Conservation (phyloP, 2,797 vertebrate genomes). For the Craterocephalus amniculus region DNA sequence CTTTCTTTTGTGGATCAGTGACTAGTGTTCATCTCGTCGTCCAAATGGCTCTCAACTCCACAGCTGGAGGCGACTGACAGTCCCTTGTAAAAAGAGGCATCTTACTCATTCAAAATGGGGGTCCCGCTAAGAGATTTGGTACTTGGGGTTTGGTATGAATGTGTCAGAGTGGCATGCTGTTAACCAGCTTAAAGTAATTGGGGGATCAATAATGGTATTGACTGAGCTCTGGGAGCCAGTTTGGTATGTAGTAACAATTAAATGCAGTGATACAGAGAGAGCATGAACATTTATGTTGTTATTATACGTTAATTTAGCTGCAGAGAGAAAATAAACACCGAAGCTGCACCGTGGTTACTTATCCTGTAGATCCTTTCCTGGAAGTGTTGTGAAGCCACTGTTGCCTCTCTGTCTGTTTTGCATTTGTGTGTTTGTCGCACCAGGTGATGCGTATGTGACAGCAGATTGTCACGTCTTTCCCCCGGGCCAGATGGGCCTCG, state of each 20-base stretch:
- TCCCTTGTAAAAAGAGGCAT: neutral
- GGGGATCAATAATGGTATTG: constrained; percentile 25
- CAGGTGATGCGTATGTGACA: constrained; percentile 57
- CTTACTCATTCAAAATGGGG: neutral
- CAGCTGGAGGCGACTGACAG: neutral
- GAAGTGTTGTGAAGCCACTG: constrained; percentile 10
- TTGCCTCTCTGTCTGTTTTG: constrained; percentile 6
- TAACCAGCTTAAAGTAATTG: constrained; percentile 44
- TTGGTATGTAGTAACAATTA: constrained; percentile 26
- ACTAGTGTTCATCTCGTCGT: neutral
- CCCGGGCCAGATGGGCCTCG: constrained; percentile 79
- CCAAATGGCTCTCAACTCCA: neutral
- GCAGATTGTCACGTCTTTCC: constrained; percentile 66
- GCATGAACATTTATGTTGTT: constrained; percentile 8
- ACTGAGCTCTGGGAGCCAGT: constrained; percentile 29
- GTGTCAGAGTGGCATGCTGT: constrained; percentile 24
- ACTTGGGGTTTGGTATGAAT: constrained; percentile 3
- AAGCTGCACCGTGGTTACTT: constrained; percentile 14
- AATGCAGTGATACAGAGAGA: constrained; percentile 22
- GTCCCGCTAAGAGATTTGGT: neutral
- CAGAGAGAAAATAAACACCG: neutral
- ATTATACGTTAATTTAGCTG: neutral
- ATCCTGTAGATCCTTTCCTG: neutral
- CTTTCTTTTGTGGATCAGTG: constrained; percentile 3
- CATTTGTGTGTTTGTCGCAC: constrained; percentile 19